Conservation (phyloP, 2,797 vertebrate species). For the Nannoperca obscura region DNA sequence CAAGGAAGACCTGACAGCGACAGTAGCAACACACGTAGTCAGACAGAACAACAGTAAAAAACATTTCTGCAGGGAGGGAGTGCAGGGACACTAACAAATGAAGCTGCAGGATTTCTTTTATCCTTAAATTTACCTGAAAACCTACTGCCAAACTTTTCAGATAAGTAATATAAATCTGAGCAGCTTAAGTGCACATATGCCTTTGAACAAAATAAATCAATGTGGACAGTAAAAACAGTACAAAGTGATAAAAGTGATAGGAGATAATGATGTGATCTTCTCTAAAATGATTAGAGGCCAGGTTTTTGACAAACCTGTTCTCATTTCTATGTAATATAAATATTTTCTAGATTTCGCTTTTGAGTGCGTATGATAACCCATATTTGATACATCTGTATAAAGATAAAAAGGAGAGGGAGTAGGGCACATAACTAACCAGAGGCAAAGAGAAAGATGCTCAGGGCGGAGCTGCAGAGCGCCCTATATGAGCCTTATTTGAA, state of each 20-base stretch:
- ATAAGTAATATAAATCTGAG: not conserved
- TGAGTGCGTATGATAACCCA: not conserved
- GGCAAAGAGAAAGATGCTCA: constrained; percentile 22
- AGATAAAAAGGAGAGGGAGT: not conserved
- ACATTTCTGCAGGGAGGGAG: not conserved
- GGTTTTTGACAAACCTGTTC: not conserved
- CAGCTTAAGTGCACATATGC: not conserved
- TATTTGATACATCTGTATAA: constrained; percentile 19
- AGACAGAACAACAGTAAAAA: constrained; percentile 11
- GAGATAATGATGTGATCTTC: constrained; percentile 14
- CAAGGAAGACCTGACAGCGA: constrained; percentile 16
- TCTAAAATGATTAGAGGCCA: not conserved
- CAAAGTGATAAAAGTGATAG: not conserved
- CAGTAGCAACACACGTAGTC: constrained; percentile 14
- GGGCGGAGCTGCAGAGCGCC: constrained; percentile 16
- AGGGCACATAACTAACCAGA: constrained; percentile 7
- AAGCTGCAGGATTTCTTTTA: constrained; percentile 3
- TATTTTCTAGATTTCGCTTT: not conserved
- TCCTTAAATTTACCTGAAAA: constrained; percentile 13
- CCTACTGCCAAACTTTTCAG: not conserved
- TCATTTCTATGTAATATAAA: constrained; percentile 2
- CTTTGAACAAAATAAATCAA: constrained; percentile 5
- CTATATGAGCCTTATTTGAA: constrained; percentile 61
- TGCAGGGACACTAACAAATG: not conserved
- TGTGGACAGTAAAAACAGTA: not conserved